These are phyloP conservation scores for Drosophila picticornis DNA, from an alignment of 2,888 invertebrate species.

Conservation along the genomic window DNA sequence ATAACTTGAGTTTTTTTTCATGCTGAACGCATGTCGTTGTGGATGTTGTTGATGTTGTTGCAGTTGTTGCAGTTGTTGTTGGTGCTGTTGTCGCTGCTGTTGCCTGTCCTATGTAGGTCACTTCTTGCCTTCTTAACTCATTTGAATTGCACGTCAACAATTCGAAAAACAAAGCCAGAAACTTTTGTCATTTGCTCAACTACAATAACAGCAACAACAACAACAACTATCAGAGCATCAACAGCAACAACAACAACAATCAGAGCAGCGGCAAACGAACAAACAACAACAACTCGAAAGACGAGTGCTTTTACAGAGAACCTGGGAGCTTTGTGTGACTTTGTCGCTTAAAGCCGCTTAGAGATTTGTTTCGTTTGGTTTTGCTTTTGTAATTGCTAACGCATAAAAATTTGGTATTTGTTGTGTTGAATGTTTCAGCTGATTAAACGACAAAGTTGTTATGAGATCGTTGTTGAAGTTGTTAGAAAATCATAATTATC, in stretches of 20 bases:
- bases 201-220: constrained; percentile 29
- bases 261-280: constrained; percentile 23
- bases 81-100: constrained; percentile 11
- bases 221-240: constrained; percentile 28
- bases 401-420: constrained; percentile 20
- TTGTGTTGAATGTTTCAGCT: constrained; percentile 23
- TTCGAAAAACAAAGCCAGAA: constrained; percentile 73
- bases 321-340: constrained; percentile 32
- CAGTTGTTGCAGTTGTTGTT: not conserved
- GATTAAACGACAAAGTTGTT: not conserved
- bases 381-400: constrained; percentile 7
- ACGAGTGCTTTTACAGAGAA: constrained; percentile 5
- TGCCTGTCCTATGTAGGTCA: constrained; percentile 57
- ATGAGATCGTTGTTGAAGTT: not conserved
- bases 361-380: constrained; percentile 10
- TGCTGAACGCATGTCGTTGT: constrained; percentile 28
- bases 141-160: constrained; percentile 81
- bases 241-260: constrained; percentile 10
- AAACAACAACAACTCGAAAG: constrained; percentile 16
- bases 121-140: constrained; percentile 71
- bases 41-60: constrained; percentile 20
- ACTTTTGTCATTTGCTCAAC: constrained; percentile 74
- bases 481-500: not conserved
- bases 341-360: constrained; percentile 54
- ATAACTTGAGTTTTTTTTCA: constrained; percentile 28